Evolutionary conservation across 2,888 invertebrate genomes (phyloP).

Genomic region (Eurytoma californica): DNA sequence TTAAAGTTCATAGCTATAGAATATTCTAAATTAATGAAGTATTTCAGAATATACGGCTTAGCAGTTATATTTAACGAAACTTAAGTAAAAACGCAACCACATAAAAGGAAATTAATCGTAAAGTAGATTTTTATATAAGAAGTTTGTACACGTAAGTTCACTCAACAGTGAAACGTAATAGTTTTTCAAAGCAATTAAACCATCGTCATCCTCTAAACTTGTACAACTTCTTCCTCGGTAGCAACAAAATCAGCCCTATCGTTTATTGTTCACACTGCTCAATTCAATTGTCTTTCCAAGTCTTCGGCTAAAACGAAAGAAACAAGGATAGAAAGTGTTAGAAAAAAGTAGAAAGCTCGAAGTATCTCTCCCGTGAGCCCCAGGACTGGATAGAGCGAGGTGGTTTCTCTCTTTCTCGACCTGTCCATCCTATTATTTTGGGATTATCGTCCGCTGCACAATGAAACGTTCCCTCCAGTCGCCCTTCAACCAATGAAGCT

Average conservation of each 20-base stretch:
- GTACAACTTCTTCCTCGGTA: constrained; percentile 26
- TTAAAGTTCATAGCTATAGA: too few species aligned
- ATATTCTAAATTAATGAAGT: too few species aligned
- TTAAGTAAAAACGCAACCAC: too few species aligned
- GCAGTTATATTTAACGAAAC: too few species aligned
- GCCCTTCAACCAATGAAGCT: background rate
- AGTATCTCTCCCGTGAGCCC: background rate
- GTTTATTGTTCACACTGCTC: background rate
- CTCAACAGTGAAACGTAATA: too few species aligned
- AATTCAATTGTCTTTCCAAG: constrained; percentile 25
- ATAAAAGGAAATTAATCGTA: too few species aligned
- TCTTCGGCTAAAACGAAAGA: background rate
- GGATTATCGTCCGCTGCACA: constrained; percentile 41
- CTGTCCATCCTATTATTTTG: constrained; percentile 47
- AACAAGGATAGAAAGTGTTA: background rate
- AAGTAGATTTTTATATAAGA: too few species aligned
- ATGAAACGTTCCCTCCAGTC: constrained; percentile 22
- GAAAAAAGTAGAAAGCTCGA: background rate
- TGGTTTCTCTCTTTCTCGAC: background rate
- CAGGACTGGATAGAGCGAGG: background rate
- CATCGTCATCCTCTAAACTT: background rate
- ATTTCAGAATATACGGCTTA: too few species aligned
- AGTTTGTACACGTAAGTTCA: too few species aligned
- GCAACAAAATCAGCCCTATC: constrained; percentile 27
- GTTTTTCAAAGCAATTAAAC: too few species aligned